Base-by-base conservation (phyloP, 2,113 vertebrate species). In the Lonchura striata region DNA sequence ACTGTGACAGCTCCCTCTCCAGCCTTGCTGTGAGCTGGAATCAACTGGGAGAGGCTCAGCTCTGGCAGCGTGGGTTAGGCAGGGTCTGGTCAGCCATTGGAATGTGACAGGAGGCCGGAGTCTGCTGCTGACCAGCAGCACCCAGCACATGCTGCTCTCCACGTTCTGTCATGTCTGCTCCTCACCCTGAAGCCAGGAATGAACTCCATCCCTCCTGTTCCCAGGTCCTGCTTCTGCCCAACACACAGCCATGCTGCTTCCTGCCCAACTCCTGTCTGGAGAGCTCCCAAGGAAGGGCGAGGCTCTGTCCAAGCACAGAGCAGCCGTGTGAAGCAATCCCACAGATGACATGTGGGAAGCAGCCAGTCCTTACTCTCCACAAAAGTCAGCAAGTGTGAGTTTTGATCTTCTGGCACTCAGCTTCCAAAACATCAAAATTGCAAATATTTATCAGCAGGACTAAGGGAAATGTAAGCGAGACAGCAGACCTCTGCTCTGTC, bases 371-470 rank as follows among this genome's bases (percentile, higher is more conserved):
- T 74, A 74, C 63, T 85, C 66, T 54, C 22, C 56, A 39, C 72
- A 76, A 82, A 77, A 82, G 52, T 28, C 60, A 52, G 84, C 68
- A 83, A 91, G 71, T 21, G 4, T 15, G 10, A 91, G 35, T 57
- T 92, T 90, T 78, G 82, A 88, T 85, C 92, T 88, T 78, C 68
- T 4, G 1, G 42, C 56, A 65, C 72, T 86, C 69, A 49, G 76
- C 76, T 86, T 88, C 47, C 64, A 70, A 95, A 95, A 76, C 14
- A 72, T 50, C 28, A 76, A 37, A 74, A 95, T 60, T 56, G 78
- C 72, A 93, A 96, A 90, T 75, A 90, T 92, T 96, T 92, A 90
- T 71, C 60, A 59, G 63, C 8, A 10, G 84, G 33, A 83, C 37
- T 24, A 82, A 59, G 20, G 44, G 85, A 91, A 90, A 88, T 22